Base-by-base conservation (phyloP, 2,888 invertebrate genomes). In the Andrena praecox region DNA sequence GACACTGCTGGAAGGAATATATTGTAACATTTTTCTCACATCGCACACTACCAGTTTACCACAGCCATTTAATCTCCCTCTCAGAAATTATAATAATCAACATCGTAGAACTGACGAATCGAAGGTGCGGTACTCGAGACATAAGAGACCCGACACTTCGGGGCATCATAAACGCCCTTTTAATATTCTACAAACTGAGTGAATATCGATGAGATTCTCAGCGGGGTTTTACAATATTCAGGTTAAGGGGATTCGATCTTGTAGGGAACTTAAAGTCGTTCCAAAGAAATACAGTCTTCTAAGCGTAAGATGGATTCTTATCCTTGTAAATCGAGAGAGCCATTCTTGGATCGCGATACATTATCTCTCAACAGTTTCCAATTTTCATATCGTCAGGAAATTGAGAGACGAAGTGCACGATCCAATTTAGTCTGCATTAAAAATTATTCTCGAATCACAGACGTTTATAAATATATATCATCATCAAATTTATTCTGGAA, bases 191-290 rank as follows among this genome's bases (percentile, higher is more conserved):
- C 79, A 75, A 80, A 83, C 77, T 73, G 78, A 87, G 77, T 77
- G 84, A 89, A 86, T 87, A 82, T 87, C 83, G 77, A 80, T 75
- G 86, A 82, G 76, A 73, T 78, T 85, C 69, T 79, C 73, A 69
- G 42, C 70, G 24, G 68, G 63, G 66, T 62, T 75, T 62, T 86
- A 80, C 73, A 84, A 87, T 88, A 89, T 88, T 85, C 78, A 86
- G 80, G 82, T 85, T 89, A 86, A 86, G 76, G 81, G 77, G 79
- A 88, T 82, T 86, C 76, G 82, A 88, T 87, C 71, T 79, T 74
- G 81, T 70, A 75, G 80, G 63, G 84, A 80, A 72, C 66, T 87
- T 81, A 78, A 82, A 76, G 76, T 85, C 77, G 63, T 83, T 42
- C 63, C 56, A 69, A 79, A 78, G 62, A 85, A 80, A 83, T 75